Evolutionary conservation across 2,113 vertebrate genomes (phyloP).

Genomic region (Alosa alosa): DNA sequence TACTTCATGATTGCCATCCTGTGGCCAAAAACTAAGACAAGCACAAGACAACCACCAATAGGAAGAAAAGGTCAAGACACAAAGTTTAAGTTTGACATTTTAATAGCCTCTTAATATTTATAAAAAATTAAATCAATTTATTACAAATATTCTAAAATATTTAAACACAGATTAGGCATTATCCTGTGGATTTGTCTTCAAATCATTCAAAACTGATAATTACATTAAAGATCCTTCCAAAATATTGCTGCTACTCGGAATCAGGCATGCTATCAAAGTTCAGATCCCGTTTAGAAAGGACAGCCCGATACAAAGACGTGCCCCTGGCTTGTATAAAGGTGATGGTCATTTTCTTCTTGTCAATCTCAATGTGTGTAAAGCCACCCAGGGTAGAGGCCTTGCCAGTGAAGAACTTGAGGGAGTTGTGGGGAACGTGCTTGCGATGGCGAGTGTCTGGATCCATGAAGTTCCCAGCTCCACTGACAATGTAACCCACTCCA

Average conservation of each 20-base stretch:
- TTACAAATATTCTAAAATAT: background rate
- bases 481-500: conserved; percentile 82
- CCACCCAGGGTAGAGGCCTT: conserved; percentile 75
- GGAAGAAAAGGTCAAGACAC: background rate
- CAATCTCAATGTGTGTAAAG: conserved; percentile 79
- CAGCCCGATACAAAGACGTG: conserved; percentile 81
- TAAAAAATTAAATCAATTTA: background rate
- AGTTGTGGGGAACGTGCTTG: conserved; percentile 72
- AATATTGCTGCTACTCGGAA: background rate
- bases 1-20: background rate
- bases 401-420: conserved; percentile 83
- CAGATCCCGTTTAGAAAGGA: conserved; percentile 64
- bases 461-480: conserved; percentile 89
- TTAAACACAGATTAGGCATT: background rate
- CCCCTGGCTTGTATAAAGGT: conserved; percentile 82
- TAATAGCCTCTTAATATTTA: background rate
- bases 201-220: background rate
- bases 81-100: background rate
- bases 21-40: background rate
- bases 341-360: conserved; percentile 73
- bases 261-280: background rate
- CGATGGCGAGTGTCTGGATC: conserved; percentile 75
- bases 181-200: background rate
- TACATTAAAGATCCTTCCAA: background rate
- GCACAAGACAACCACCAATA: background rate